phyloP scores from a whole-genome alignment of 2,797 vertebrate genomes.

The Microctenopoma steveboyesi region DNA sequence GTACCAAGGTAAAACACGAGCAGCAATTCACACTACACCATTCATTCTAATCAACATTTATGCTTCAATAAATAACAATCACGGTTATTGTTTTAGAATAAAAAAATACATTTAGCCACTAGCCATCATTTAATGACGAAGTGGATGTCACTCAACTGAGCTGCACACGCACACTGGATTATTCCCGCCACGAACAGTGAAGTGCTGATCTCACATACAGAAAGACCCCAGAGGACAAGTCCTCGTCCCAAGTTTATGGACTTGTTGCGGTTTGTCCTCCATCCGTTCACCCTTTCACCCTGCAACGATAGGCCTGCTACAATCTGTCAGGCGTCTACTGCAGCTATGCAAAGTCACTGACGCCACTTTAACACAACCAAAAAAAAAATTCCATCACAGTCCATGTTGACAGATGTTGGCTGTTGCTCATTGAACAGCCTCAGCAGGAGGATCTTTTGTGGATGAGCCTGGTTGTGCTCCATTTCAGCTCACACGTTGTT shows the following conservation, averaged over 20 bases:
- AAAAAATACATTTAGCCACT: not conserved
- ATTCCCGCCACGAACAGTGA: constrained; percentile 6
- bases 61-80: constrained; percentile 4
- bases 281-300: constrained; percentile 20
- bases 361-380: not conserved
- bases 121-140: not conserved
- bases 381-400: not conserved
- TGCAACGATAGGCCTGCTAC: not conserved
- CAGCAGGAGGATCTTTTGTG: constrained; percentile 20
- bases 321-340: constrained; percentile 4
- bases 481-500: constrained; percentile 13
- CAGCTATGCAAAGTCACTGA: constrained; percentile 3
- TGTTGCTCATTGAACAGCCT: constrained; percentile 21
- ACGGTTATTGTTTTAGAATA: not conserved
- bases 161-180: not conserved
- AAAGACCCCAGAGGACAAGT: constrained; percentile 17
- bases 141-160: not conserved
- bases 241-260: constrained; percentile 11
- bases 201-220: constrained; percentile 24
- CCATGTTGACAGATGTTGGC: constrained; percentile 27
- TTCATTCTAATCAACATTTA: not conserved
- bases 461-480: constrained; percentile 17
- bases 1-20: not conserved
- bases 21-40: rapidly evolving
- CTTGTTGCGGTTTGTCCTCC: constrained; percentile 27